Evolutionary conservation across 1,140 invertebrate species (phyloP), one percentile per base, ranked within the genome.

Genomic region (Vollenhovia emeryi): DNA sequence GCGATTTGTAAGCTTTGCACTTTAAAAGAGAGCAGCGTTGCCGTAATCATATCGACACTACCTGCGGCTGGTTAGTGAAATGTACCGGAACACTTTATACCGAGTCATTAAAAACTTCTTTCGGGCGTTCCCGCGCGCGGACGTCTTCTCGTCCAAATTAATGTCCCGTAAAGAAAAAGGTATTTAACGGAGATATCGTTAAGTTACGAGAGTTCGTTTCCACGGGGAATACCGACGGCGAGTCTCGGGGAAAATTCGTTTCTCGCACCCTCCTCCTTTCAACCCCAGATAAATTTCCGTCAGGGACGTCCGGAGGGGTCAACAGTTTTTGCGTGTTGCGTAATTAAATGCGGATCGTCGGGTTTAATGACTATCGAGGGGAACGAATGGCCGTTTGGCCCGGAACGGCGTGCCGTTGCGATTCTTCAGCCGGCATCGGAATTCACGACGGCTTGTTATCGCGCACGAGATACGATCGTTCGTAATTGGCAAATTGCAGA

Each of bases 221-320:
- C 66, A 50, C 33, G 13, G 79, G 85, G 85, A 82, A 73, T 64
- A 76, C 45, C 48, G 43, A 40, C 71, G 55, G 59, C 55, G 85
- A 66, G 75, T 66, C 71, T 82, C 27, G 45, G 50, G 18, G 86
- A 78, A 71, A 59, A 59, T 74, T 85, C 64, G 82, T 84, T 87
- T 85, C 85, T 85, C 59, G 69, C 83, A 74, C 83, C 55, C 73
- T 64, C 52, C 83, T 85, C 60, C 86, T 87, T 85, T 85, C 86
- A 74, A 74, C 74, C 86, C 73, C 84, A 69, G 55, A 87, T 85
- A 87, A 87, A 87, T 87, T 87, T 80, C 50, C 82, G 73, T 57
- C 86, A 78, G 79, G 86, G 74, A 79, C 83, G 73, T 66, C 74
- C 83, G 30, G 57, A 87, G 74, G 62, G 84, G 74, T 85, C 83